Base-by-base conservation (phyloP, 2,797 vertebrate genomes). In the Atherinosoma microstoma region DNA sequence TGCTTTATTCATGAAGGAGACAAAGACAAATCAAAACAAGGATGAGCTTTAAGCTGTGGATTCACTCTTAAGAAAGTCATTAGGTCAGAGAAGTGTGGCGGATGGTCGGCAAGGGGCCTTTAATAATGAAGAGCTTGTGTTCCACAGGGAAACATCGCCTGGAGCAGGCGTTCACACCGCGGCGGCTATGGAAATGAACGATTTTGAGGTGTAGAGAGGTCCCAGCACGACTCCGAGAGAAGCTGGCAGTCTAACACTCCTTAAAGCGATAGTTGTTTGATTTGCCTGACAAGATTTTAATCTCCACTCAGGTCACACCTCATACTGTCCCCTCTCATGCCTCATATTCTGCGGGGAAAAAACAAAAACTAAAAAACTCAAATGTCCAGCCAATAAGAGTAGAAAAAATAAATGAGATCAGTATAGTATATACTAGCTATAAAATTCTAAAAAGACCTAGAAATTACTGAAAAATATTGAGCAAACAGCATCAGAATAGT, bases 1-100 rank as follows among this genome's bases (percentile, higher is more conserved):
- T 35, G 2, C 35, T 27, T 51, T 65, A 64, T 53, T 78, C 54
- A 65, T 38, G 49, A 78, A 61, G 68, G 74, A 84, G 51, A 79
- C 62, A 64, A 53, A 64, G 49, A 81, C 66, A 79, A 42, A 86
- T 78, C 76, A 84, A 84, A 89, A 84, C 64, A 76, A 82, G 83
- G 75, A 91, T 74, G 79, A 80, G 87, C 88, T 91, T 85, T 89
- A 90, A 92, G 90, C 86, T 75, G 82, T 38, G 36, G 76, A 65
- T 78, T 69, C 24, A 73, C 87, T 89, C 90, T 86, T 82, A 73
- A 83, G 86, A 90, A 93, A 93, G 94, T 93, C 93, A 88, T 93
- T 87, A 93, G 94, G 94, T 95, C 92, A 93, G 82, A 89, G 83
- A 69, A 90, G 86, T 89, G 92, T 89, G 92, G 91, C 93, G 87